phyloP scores from a whole-genome alignment of 2,888 invertebrate genomes.

The Notodonta ziczac region DNA sequence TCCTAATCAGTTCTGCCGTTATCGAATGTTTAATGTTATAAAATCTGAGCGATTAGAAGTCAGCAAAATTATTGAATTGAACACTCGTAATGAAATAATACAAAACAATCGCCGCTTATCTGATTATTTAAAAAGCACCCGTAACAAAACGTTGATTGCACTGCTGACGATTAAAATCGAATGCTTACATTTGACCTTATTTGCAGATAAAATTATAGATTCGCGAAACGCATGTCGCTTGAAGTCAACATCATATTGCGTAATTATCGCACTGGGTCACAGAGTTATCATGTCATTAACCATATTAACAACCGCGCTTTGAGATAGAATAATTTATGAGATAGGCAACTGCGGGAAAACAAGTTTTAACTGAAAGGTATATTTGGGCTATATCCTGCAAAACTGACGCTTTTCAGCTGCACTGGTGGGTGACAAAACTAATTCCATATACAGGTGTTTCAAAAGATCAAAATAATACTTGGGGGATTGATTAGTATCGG shows the following conservation, averaged over 20 bases:
- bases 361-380: slow-evolving; percentile 10
- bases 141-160: not conserved
- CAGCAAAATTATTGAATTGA: too few relatives aligned
- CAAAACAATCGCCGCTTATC: not conserved
- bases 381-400: not conserved
- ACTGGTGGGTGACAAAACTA: too few relatives aligned
- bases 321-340: slow-evolving; percentile 13
- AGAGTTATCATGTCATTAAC: slow-evolving; percentile 28
- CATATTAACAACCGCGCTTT: not conserved
- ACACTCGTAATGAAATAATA: not conserved
- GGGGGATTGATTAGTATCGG: too few relatives aligned
- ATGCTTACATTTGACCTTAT: not conserved
- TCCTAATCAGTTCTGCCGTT: too few relatives aligned
- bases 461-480: too few relatives aligned
- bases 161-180: not conserved
- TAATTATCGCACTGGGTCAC: slow-evolving; percentile 26
- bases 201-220: not conserved
- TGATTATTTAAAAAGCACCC: not conserved
- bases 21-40: too few relatives aligned
- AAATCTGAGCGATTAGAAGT: too few relatives aligned
- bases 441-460: too few relatives aligned
- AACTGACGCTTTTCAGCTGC: too few relatives aligned
- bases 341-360: not conserved
- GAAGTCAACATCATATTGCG: slow-evolving; percentile 9
- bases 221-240: not conserved